Base-by-base conservation (phyloP, 2,113 vertebrate species). In the Rhea pennata region DNA sequence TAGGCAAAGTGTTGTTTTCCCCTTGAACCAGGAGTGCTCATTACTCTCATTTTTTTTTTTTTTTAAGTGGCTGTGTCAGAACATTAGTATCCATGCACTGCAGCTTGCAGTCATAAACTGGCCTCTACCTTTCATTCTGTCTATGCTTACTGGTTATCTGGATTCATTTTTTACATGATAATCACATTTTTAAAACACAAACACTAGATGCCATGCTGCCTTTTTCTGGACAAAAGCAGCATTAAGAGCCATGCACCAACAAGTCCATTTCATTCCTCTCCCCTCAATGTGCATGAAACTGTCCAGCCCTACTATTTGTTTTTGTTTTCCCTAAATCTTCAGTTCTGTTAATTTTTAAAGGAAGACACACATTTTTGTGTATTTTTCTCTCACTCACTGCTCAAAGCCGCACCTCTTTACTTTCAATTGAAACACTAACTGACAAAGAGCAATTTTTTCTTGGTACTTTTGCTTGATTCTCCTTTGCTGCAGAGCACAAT, bases 21-120 rank as follows among this genome's bases (percentile, higher is more conserved):
- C 59, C 46, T 77, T 53, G 42, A 91, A 86, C 46, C 16, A 44
- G 12, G 14, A 85, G 21, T 19, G 5, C 23, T 86, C 42, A 15
- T 83, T 50, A 64, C 26, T 93, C 87, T 93, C 70, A n/a, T n/a
- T n/a, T n/a, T n/a, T n/a, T n/a, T n/a, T n/a, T n/a, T n/a, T n/a
- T n/a, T n/a, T n/a, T n/a, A n/a, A n/a, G n/a, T n/a, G n/a, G n/a
- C 36, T 36, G 36, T 36, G 69, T 29, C 77, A 80, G 54, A 85
- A 27, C 17, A n/a, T 72, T 73, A 92, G 6, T 46, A 80, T 48
- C n/a, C 48, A 40, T 0, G 0, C 6, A 1, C 39, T 74, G 8
- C 76, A 81, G 40, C 12, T 78, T 58, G 16, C 40, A 71, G 71
- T n/a, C 26, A 24, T n/a, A 26, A 81, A 36, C 75, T 54, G 17